Conservation (phyloP, 2,888 invertebrate species). For the Omphaloscelis lunosa region DNA sequence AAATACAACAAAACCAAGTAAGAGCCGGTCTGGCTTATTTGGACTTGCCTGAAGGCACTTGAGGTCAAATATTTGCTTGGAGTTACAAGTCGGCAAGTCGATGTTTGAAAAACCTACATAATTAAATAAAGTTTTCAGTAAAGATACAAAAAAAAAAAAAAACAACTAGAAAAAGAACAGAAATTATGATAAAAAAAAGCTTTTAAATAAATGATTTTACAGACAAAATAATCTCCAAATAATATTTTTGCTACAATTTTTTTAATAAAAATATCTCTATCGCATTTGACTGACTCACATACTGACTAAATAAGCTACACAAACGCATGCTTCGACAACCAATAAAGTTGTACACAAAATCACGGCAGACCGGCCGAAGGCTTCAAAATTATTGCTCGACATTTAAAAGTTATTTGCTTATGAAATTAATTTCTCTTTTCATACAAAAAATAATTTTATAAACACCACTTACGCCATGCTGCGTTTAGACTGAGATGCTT, state of each 20-base stretch:
- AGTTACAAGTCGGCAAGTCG: constrained; percentile 83
- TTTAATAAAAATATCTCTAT: constrained; percentile 25
- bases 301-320: constrained; percentile 48
- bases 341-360: constrained; percentile 69
- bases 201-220: constrained; percentile 3
- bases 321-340: constrained; percentile 62
- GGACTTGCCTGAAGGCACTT: constrained; percentile 89
- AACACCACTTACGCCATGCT: constrained; percentile 58
- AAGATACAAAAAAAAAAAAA: constrained; percentile 10
- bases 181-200: background rate
- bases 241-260: constrained; percentile 20
- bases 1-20: constrained; percentile 68
- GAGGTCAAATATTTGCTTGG: constrained; percentile 83
- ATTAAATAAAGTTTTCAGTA: constrained; percentile 7
- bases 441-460: constrained; percentile 68
- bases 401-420: constrained; percentile 73
- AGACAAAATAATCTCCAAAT: constrained; percentile 28
- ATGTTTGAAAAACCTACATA: constrained; percentile 46
- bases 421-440: constrained; percentile 65
- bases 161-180: background rate
- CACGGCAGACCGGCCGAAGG: constrained; percentile 83
- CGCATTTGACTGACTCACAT: constrained; percentile 25
- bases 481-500: constrained; percentile 39
- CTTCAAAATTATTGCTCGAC: constrained; percentile 85
- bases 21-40: constrained; percentile 80